Conservation (phyloP, 2,888 invertebrate genomes). For the Cerastis leucographa region DNA sequence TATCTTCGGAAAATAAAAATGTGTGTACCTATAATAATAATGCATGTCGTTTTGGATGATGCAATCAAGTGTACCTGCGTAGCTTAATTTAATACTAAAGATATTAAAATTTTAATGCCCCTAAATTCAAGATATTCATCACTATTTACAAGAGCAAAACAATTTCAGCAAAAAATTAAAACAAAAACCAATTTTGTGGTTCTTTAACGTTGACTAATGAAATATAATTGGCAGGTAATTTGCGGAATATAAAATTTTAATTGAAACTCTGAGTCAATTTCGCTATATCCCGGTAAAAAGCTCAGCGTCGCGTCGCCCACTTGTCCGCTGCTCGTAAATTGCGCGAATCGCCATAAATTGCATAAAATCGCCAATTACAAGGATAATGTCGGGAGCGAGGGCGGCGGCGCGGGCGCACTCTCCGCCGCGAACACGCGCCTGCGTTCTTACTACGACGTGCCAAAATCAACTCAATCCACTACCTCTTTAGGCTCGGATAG, state of each 20-base stretch:
- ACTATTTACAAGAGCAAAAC: conserved; percentile 58
- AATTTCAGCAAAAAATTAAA: conserved; percentile 67
- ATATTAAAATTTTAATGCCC: conserved; percentile 43
- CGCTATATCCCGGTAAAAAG: conserved; percentile 75
- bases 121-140: conserved; percentile 64
- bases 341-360: conserved; percentile 89
- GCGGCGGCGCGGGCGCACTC: conserved; percentile 70
- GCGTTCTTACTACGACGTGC: conserved; percentile 75
- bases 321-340: conserved; percentile 90
- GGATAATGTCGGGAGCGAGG: conserved; percentile 83
- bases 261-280: conserved; percentile 85
- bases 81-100: conserved; percentile 33
- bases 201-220: conserved; percentile 81
- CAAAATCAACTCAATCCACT: conserved; percentile 80
- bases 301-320: conserved; percentile 83
- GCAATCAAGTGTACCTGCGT: conserved; percentile 30
- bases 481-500: conserved; percentile 74
- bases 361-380: conserved; percentile 89
- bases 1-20: neutral
- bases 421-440: conserved; percentile 59
- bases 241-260: conserved; percentile 87
- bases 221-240: conserved; percentile 88
- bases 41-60: conserved; percentile 50
- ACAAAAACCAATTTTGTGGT: conserved; percentile 71
- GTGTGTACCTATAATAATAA: conserved; percentile 11